Percentiles rank a stretch among this genome's conserved stretches.
phyloP scores from a whole-genome alignment of 2,797 vertebrate genomes.

The Chelonia mydas region DNA sequence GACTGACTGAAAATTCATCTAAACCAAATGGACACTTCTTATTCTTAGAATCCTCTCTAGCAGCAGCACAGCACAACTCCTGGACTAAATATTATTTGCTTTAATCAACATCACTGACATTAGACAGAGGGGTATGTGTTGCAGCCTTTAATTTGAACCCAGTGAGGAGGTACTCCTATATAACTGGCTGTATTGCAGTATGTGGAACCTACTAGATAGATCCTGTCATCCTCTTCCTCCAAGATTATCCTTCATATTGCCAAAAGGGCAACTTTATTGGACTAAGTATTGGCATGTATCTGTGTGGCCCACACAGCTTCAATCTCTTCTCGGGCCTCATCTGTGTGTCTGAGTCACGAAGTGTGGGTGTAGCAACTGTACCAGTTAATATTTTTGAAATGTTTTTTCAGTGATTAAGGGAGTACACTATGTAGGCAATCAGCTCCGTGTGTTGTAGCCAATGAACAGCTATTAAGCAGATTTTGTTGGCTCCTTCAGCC shows the following conservation, averaged over 20 bases:
- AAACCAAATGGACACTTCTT: background rate
- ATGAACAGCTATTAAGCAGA: constrained; percentile 66
- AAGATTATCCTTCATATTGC: constrained; percentile 68
- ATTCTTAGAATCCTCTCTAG: background rate
- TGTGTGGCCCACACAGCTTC: constrained; percentile 71
- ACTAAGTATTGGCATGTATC: constrained; percentile 67
- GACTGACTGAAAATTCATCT: constrained; percentile 20
- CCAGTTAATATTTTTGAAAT: constrained; percentile 73
- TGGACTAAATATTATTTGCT: constrained; percentile 8
- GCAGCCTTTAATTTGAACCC: constrained; percentile 28
- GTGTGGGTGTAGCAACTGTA: constrained; percentile 62
- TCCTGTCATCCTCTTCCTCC: constrained; percentile 59
- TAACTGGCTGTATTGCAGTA: constrained; percentile 26
- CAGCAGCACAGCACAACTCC: rapidly evolving
- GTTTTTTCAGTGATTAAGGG: constrained; percentile 69
- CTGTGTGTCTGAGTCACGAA: constrained; percentile 63
- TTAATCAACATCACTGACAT: constrained; percentile 13
- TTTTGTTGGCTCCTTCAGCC: constrained; percentile 62
- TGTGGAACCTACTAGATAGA: constrained; percentile 51
- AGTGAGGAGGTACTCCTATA: constrained; percentile 11
- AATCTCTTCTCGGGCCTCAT: constrained; percentile 33
- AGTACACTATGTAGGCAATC: constrained; percentile 62
- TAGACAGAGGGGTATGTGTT: background rate
- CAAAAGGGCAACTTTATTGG: constrained; percentile 69
- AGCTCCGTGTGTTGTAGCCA: constrained; percentile 55